These are phyloP conservation scores for Champsocephalus gunnari DNA, from an alignment of 2,797 vertebrate genomes.

Conservation along the genomic window DNA sequence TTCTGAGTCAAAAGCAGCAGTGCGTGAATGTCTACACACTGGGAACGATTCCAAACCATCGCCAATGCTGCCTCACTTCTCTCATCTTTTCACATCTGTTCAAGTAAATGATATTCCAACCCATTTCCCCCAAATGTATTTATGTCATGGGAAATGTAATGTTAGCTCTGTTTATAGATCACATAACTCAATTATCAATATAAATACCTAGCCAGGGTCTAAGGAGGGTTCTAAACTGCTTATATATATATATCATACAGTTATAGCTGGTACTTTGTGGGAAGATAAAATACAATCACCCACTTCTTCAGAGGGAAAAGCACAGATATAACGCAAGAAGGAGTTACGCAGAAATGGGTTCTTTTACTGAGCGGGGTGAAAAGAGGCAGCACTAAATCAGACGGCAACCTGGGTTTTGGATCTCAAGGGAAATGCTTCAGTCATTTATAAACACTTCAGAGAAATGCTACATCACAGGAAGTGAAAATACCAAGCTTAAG, in stretches of 20 bases:
- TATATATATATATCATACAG: slow-evolving; percentile 38
- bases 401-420: not conserved
- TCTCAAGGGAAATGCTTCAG: slow-evolving; percentile 30
- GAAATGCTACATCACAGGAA: slow-evolving; percentile 37
- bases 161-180: slow-evolving; percentile 57
- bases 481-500: slow-evolving; percentile 8
- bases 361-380: slow-evolving; percentile 24
- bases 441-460: slow-evolving; percentile 11
- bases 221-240: slow-evolving; percentile 36
- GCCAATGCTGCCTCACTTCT: slow-evolving; percentile 8
- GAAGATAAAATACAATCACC: slow-evolving; percentile 37
- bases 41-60: slow-evolving; percentile 47
- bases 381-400: slow-evolving; percentile 24
- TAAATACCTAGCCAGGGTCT: slow-evolving; percentile 44
- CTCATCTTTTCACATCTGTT: slow-evolving; percentile 46
- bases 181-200: slow-evolving; percentile 57
- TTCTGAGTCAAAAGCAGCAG: slow-evolving; percentile 38
- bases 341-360: slow-evolving; percentile 22
- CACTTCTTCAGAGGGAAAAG: slow-evolving; percentile 30
- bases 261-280: slow-evolving; percentile 42
- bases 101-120: slow-evolving; percentile 53
- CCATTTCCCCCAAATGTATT: slow-evolving; percentile 44
- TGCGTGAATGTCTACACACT: slow-evolving; percentile 16
- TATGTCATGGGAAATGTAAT: slow-evolving; percentile 47
- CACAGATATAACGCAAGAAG: slow-evolving; percentile 33